Conservation (phyloP, 2,888 invertebrate genomes). For the Caenorhabditis angaria region DNA sequence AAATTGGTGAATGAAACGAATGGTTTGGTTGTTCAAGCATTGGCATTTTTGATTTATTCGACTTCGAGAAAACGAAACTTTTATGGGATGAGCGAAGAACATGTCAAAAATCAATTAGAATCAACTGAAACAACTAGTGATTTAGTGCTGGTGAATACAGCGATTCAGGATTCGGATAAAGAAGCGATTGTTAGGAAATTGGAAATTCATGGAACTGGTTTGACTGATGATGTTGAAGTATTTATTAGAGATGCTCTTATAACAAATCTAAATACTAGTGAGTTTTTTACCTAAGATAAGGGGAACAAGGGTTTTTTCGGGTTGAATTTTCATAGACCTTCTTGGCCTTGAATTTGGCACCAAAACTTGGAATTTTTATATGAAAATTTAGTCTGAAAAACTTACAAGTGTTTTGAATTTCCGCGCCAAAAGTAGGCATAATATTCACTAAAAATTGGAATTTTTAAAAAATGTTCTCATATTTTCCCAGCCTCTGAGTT, state of each 20-base stretch:
- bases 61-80: conserved; percentile 17
- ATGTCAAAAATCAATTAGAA: neutral
- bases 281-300: too few species aligned
- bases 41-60: conserved; percentile 25
- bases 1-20: conserved; percentile 7
- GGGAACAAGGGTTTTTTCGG: too few species aligned
- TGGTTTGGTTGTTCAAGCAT: conserved; percentile 29
- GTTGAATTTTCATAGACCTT: too few species aligned
- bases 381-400: neutral
- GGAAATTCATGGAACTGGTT: conserved; percentile 15
- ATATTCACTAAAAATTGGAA: too few species aligned
- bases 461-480: too few species aligned
- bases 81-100: conserved; percentile 18
- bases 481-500: neutral
- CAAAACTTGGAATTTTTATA: neutral
- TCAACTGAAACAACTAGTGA: neutral
- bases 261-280: too few species aligned
- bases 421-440: too few species aligned
- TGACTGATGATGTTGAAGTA: conserved; percentile 1
- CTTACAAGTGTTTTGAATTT: too few species aligned
- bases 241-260: too few species aligned
- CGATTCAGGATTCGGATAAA: conserved; percentile 6
- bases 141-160: conserved; percentile 2
- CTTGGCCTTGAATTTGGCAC: too few species aligned
- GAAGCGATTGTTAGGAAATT: conserved; percentile 20